Evolutionary conservation across 2,113 vertebrate genomes (phyloP).

Genomic region (Microcebus ravelobensis): DNA sequence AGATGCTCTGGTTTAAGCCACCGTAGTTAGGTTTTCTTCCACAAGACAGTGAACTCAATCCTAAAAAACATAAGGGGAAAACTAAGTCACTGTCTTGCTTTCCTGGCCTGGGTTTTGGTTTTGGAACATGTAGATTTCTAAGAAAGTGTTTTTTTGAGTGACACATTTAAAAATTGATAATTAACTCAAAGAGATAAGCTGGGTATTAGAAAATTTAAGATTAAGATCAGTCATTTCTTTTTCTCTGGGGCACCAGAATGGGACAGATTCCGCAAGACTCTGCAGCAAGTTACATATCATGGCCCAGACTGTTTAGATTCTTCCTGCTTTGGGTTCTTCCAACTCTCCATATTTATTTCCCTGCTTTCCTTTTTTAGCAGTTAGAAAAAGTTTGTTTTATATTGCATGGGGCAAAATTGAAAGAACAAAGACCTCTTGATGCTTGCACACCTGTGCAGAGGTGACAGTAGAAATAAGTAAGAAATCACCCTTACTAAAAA

Average conservation of each 20-base stretch:
- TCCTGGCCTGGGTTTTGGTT: neutral
- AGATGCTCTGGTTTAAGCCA: neutral
- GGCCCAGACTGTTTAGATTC: neutral
- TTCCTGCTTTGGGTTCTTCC: neutral
- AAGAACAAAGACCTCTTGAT: neutral
- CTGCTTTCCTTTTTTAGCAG: neutral
- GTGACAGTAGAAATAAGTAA: neutral
- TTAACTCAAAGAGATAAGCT: neutral
- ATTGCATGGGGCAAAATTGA: neutral
- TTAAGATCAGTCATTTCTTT: neutral
- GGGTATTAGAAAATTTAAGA: neutral
- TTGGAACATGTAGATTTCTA: neutral
- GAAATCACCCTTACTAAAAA: neutral
- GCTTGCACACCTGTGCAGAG: neutral
- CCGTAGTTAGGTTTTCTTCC: neutral
- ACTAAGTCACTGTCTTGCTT: neutral
- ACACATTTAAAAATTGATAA: neutral
- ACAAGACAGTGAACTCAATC: neutral
- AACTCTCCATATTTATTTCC: neutral
- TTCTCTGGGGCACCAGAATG: neutral
- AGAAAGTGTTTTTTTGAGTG: neutral
- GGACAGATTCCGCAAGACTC: neutral
- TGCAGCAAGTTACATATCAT: neutral
- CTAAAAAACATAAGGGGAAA: neutral
- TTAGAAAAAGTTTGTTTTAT: neutral